Evolutionary conservation across 1,140 invertebrate genomes (phyloP).

Genomic region (Tetramorium parvispinum): DNA sequence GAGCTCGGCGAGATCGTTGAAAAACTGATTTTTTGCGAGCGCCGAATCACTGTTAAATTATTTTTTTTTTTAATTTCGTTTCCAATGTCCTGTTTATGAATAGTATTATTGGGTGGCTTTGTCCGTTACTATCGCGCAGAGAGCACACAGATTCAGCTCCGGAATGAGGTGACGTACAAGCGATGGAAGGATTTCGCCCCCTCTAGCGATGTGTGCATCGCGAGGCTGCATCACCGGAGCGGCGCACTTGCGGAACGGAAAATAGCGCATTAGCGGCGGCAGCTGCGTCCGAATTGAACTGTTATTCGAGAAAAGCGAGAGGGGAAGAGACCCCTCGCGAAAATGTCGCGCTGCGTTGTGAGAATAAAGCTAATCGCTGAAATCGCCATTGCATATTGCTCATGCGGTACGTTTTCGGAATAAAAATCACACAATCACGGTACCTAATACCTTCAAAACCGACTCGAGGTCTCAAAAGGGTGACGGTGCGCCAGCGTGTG

Average conservation of each 20-base stretch:
- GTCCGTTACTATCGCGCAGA: background rate
- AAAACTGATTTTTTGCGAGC: background rate
- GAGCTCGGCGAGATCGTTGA: background rate
- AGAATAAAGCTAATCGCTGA: slow-evolving; percentile 23
- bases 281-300: slow-evolving; percentile 52
- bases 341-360: background rate
- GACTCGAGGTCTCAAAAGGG: background rate
- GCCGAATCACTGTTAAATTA: background rate
- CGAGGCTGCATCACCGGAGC: background rate
- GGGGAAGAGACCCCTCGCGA: slow-evolving; percentile 1
- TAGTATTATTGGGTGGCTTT: background rate
- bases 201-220: background rate
- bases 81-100: background rate
- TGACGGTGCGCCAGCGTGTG: slow-evolving; percentile 62
- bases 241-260: slow-evolving; percentile 31
- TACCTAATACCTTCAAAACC: background rate
- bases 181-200: slow-evolving; percentile 7
- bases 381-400: slow-evolving; percentile 27
- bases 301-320: slow-evolving; percentile 49
- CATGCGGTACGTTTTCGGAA: background rate
- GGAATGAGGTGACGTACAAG: slow-evolving; percentile 6
- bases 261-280: slow-evolving; percentile 44
- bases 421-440: slow-evolving; percentile 8
- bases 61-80: background rate
- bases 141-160: background rate